Evolutionary conservation across 2,888 invertebrate species (phyloP), one percentile per base, ranked within the genome.

Genomic region (Polyommatus icarus): DNA sequence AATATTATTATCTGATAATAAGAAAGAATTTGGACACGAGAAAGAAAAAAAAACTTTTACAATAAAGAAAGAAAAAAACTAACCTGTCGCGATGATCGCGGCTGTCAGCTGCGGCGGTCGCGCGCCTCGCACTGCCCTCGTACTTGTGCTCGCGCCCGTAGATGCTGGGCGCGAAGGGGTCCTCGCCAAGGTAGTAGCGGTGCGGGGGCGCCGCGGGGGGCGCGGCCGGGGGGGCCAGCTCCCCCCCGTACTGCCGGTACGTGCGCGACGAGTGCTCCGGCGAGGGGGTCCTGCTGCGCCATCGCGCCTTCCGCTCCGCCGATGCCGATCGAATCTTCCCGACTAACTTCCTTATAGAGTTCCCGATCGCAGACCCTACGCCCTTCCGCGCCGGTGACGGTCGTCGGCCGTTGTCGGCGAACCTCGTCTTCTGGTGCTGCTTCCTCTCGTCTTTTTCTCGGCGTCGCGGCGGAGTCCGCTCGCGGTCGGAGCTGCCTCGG

Each of bases 121-220:
- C 85, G 84, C 94, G 92, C 84, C 92, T 92, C 80, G 95, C 91
- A 89, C 95, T 95, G 86, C 96, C 96, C 89, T 96, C 96, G 92
- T 97, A 97, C 87, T 97, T 97, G 90, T 97, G 97, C 90, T 97
- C 97, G 85, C 97, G 95, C 80, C 97, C 97, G 89, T 97, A 97
- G 87, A 97, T 96, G 90, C 96, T 97, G 81, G 96, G 97, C 78
- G 96, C 97, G 89, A 97, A 98, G 46, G 97, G 97, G 94, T 98
- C 97, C 91, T 98, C 97, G 61, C 97, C 97, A 82, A 98, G 95
- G 89, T 98, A 98, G 91, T 97, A 98, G 82, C 96, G 95, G 87
- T 97, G 97, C 81, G 96, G 95, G 15, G 96, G 96, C 80, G 91
- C 90, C 83, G 87, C 86, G 85, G 90, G 91, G 86, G 94, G 93